Base-by-base conservation (phyloP, 1,140 invertebrate genomes). In the Drosophila teissieri region DNA sequence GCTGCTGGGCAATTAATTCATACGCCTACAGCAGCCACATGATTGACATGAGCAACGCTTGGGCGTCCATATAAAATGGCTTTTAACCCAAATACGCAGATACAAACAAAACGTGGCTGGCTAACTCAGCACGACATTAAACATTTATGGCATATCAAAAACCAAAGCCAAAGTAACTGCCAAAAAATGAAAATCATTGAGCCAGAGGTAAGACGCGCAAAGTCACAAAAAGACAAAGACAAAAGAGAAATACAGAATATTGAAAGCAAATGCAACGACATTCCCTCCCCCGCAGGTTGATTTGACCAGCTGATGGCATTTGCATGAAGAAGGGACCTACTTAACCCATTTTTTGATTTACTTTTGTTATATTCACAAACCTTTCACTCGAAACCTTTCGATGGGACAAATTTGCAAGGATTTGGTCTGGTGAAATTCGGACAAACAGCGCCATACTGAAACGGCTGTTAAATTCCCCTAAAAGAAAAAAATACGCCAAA, bases 21-120 rank as follows among this genome's bases (percentile, higher is more conserved):
- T 70, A 39, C 68, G 65, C 68, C 72, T 19, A 74, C 73, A 60
- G 52, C 68, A 49, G 52, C 58, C 61, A 22, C 44, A 46, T 39
- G 45, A 54, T 82, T 73, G 73, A 49, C 60, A 54, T 73, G 72
- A 72, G 67, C 24, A 61, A 60, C 40, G 55, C 72, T 56, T 68
- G 61, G 56, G 75, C 65, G 63, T 49, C 73, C 67, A 85, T 69
- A 78, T 74, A 78, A 78, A 81, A 76, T 63, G 80, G 24, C 76
- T 73, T 84, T 88, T 88, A 88, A 89, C 83, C 84, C 76, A 89
- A 89, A 89, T 84, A 80, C 84, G 69, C 64, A 82, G 73, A 62
- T 53, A 70, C 70, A 73, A 46, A 67, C 40, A 67, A 80, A 85
- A 77, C 82, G 83, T 86, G 81, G 73, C 62, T 42, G 57, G 70